phyloP scores from a whole-genome alignment of 2,113 vertebrate genomes.

The Lasiurus cinereus region DNA sequence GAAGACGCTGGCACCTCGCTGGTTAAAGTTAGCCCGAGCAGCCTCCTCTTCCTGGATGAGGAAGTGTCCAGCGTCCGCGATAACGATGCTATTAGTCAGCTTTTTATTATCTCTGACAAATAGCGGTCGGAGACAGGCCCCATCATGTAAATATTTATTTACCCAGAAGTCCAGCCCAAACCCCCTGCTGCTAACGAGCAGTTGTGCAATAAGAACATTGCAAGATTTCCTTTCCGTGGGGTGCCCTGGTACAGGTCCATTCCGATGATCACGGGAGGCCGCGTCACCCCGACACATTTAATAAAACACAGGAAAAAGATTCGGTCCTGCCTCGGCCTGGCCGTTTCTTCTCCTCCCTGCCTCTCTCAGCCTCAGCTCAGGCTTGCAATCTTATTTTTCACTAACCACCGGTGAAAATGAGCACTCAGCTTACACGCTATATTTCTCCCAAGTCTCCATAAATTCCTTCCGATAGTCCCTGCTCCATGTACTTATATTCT shows the following conservation, averaged over 20 bases:
- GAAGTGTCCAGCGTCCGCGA: constrained; percentile 53
- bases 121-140: constrained; percentile 68
- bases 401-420: neutral
- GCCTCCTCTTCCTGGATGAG: constrained; percentile 44
- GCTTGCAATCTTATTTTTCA: neutral
- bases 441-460: neutral
- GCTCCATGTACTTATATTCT: neutral
- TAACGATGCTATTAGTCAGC: constrained; percentile 67
- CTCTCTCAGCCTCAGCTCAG: neutral
- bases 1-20: neutral
- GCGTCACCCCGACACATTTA: too few species aligned
- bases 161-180: constrained; percentile 32
- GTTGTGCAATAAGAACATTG: constrained; percentile 5
- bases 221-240: neutral
- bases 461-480: neutral
- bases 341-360: neutral
- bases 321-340: too few species aligned
- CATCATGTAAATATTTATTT: constrained; percentile 60
- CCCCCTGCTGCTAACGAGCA: neutral
- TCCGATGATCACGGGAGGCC: too few species aligned
- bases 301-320: too few species aligned
- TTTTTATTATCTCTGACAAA: constrained; percentile 74
- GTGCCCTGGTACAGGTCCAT: neutral
- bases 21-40: constrained; percentile 49
- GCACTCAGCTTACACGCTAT: neutral